A percentile compares a stretch with the other conserved stretches of the same genome.
These are phyloP conservation scores for Drosophila kanapiae DNA, from an alignment of 1,140 invertebrate species.

Conservation along the genomic window DNA sequence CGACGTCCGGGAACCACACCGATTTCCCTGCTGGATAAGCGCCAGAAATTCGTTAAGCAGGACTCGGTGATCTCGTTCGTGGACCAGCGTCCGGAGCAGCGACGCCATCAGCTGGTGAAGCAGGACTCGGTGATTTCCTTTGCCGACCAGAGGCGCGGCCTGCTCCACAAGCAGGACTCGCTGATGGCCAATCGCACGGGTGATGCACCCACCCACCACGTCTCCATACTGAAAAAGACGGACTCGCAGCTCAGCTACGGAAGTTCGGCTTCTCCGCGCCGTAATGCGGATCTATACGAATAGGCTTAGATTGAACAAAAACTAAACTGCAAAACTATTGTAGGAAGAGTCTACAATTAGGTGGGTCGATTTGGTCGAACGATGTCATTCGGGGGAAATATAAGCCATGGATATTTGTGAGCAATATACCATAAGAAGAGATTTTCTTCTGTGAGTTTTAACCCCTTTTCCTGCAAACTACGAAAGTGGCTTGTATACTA, in stretches of 20 bases:
- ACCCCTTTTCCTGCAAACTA: not conserved
- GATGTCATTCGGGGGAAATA: not conserved
- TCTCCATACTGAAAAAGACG: slow-evolving; percentile 84
- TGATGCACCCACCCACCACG: slow-evolving; percentile 80
- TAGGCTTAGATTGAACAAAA: slow-evolving; percentile 40
- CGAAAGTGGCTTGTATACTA: too few species aligned
- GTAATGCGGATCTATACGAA: slow-evolving; percentile 78
- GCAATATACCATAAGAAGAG: not conserved
- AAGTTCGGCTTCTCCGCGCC: slow-evolving; percentile 66
- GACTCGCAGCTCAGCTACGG: slow-evolving; percentile 78
- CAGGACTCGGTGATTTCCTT: slow-evolving; percentile 85
- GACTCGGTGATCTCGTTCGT: slow-evolving; percentile 85
- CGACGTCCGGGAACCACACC: slow-evolving; percentile 52
- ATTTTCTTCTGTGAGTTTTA: not conserved
- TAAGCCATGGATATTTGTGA: not conserved
- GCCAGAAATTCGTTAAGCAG: slow-evolving; percentile 84
- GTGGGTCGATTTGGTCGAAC: not conserved
- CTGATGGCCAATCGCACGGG: slow-evolving; percentile 74
- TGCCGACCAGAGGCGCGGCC: slow-evolving; percentile 78
- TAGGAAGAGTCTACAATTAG: slow-evolving; percentile 7
- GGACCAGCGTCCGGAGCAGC: slow-evolving; percentile 79
- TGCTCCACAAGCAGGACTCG: slow-evolving; percentile 82
- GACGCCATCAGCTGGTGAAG: slow-evolving; percentile 81
- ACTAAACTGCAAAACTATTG: slow-evolving; percentile 17
- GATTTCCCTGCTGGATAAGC: slow-evolving; percentile 65